Evolutionary conservation across 2,888 invertebrate species (phyloP), one percentile per base, ranked within the genome.

Genomic region (Lathronympha strigana): DNA sequence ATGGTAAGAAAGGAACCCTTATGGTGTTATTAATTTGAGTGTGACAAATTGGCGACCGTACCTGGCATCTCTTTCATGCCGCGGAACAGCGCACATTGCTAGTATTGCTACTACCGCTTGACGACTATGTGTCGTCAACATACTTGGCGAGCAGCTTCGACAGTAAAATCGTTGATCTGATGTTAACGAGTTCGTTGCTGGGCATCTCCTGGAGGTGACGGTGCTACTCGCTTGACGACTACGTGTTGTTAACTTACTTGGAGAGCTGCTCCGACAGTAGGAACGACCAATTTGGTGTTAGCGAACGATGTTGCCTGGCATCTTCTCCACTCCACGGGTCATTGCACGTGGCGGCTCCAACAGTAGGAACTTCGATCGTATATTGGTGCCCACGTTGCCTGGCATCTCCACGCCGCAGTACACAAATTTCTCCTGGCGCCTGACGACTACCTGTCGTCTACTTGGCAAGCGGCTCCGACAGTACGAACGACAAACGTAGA

Each of bases 401-500:
- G 96, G 95, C 90, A 98, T 93, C 79, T 98, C 98, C 28, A 8
- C 82, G 98, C 98, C 9, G 13, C 13, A 1, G 33, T 0, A 9
- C 11, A 4, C 6, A 28, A 4, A 28, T 4, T 36, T 11, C 4
- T 21, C 15, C 45, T 6, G 13, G 11, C 25, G 21, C 19, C 0
- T 51, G 1, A 50, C 50, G 31, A 31, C 50, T 11, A 31, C 50
- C 11, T 50, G 11, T 50, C 50, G 49, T 49, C 28, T 82, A 97
- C 97, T 95, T 97, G 19, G 98, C 97, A 36, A 98, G 90, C 23
- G 96, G 95, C 67, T 96, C 96, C 0, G 97, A 94, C 17, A 98
- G 92, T 33, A 97, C 93, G 85, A 98, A 99, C 68, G 94, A 97
- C 93, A 84, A 98, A 99, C 68, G 94, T 94, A 0, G 49, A 28